phyloP scores from a whole-genome alignment of 2,888 invertebrate species.

The Amblyteles armatorius region DNA sequence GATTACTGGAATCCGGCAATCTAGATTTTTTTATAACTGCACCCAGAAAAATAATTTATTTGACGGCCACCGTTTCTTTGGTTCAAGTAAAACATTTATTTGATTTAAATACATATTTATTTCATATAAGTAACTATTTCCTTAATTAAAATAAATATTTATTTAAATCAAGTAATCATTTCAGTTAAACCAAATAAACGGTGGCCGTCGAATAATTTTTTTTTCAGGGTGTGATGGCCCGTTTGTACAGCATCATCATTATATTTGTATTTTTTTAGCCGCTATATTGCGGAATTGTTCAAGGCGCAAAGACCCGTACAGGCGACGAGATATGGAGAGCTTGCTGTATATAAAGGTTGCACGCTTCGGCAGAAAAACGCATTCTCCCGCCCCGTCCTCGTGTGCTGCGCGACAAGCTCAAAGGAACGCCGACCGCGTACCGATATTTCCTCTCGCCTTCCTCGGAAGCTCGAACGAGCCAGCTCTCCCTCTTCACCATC shows the following conservation, averaged over 20 bases:
- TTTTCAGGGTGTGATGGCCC: neutral
- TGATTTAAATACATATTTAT: too few species aligned
- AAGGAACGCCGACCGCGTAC: constrained; percentile 62
- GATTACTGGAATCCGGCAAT: neutral
- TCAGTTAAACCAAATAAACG: too few species aligned
- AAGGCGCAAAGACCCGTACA: neutral
- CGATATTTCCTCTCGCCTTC: constrained; percentile 64
- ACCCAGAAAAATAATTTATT: too few species aligned
- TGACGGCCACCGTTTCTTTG: too few species aligned
- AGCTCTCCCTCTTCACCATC: constrained; percentile 14
- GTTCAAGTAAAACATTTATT: too few species aligned
- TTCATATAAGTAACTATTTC: too few species aligned
- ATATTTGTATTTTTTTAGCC: neutral
- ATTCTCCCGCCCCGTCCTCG: constrained; percentile 39
- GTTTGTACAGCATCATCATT: neutral
- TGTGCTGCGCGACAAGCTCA: constrained; percentile 57
- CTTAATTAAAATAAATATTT: too few species aligned
- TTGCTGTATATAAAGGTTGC: constrained; percentile 10
- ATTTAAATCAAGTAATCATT: too few species aligned
- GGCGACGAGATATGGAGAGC: neutral
- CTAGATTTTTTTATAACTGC: neutral
- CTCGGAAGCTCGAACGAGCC: constrained; percentile 56
- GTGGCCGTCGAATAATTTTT: too few species aligned
- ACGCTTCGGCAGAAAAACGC: constrained; percentile 6
- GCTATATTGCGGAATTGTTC: neutral